Percentiles rank a stretch among this genome's conserved stretches.
Conservation (phyloP, 2,113 vertebrate genomes). For the Chloropsis hardwickii region DNA sequence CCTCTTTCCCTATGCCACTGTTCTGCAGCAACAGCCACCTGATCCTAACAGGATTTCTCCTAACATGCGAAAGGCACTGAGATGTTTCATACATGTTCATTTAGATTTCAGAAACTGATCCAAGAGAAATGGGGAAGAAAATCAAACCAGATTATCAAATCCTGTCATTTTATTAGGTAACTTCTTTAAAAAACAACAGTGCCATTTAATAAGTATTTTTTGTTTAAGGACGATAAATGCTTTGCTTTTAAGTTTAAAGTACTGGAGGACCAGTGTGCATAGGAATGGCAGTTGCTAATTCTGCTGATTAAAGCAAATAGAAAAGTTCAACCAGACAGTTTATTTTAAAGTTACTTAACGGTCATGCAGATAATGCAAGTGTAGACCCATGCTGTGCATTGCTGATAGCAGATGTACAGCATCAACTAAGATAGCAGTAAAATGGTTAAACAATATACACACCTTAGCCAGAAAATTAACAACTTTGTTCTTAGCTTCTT, state of each 20-base stretch:
- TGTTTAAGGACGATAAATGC: background rate
- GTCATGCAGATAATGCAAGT: background rate
- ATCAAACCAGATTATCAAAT: background rate
- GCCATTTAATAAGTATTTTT: background rate
- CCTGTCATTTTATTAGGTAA: background rate
- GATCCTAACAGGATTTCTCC: background rate
- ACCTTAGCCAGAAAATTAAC: constrained; percentile 92
- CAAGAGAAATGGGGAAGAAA: background rate
- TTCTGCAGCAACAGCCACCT: background rate
- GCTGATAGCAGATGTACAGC: background rate
- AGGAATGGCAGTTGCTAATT: background rate
- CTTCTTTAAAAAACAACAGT: background rate
- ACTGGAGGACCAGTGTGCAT: background rate
- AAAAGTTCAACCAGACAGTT: background rate
- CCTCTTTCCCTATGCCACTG: background rate
- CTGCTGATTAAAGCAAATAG: background rate
- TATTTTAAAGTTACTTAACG: background rate
- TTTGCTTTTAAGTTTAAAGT: background rate
- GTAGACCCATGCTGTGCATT: background rate
- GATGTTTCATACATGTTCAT: background rate
- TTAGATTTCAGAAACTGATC: background rate
- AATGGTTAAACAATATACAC: constrained; percentile 54
- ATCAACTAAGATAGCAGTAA: background rate
- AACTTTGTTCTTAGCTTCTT: constrained; percentile 85
- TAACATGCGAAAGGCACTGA: background rate